phyloP scores from a whole-genome alignment of 2,888 invertebrate species.

The Oegoconia quadripuncta region DNA sequence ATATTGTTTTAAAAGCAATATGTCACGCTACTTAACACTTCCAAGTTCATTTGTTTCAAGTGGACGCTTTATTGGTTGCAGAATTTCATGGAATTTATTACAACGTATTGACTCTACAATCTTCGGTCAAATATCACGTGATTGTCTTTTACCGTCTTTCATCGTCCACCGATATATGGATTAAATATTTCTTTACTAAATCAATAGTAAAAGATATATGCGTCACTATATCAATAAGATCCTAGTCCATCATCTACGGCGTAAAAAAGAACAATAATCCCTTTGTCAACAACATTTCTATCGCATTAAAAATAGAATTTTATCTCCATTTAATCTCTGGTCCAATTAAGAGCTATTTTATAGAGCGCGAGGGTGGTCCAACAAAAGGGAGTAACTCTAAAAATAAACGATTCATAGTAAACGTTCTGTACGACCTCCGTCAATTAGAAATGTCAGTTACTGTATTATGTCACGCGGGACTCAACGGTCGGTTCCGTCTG shows the following conservation, averaged over 20 bases:
- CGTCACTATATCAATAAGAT: no score
- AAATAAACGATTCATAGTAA: conserved; percentile 34
- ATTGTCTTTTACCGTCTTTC: no score
- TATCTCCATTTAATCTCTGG: conserved; percentile 57
- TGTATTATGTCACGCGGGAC: conserved; percentile 39
- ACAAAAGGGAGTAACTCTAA: conserved; percentile 33
- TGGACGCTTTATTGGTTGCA: no score
- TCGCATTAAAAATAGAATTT: conserved; percentile 42
- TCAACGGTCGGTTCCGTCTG: conserved; percentile 13
- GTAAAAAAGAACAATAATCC: conserved; percentile 5
- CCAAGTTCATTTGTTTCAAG: no score
- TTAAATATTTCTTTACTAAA: no score
- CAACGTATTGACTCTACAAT: no score
- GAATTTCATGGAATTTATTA: no score
- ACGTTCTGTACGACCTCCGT: conserved; percentile 51
- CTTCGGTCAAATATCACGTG: no score
- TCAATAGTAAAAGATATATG: no score
- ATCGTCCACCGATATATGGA: no score
- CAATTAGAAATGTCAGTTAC: conserved; percentile 66
- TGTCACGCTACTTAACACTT: no score
- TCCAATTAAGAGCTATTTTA: conserved; percentile 69
- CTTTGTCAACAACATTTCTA: conserved; percentile 41
- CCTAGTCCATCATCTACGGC: background rate
- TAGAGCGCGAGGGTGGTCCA: conserved; percentile 60
- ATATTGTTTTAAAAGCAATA: no score